Conservation (phyloP, 2,888 invertebrate species). For the Lepidocyrtinus sp. region DNA sequence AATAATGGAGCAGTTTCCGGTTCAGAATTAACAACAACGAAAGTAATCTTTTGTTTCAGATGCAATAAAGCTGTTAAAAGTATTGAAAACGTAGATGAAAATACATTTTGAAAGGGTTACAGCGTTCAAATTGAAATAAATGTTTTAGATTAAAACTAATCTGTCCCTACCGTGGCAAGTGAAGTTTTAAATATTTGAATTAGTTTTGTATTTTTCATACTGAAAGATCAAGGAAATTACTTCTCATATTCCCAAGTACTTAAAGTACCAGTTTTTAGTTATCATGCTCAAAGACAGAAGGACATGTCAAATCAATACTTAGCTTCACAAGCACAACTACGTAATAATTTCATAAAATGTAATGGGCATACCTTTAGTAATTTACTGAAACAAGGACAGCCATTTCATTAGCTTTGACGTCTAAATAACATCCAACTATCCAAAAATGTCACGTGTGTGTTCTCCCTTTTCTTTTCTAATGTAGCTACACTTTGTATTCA, state of each 20-base stretch:
- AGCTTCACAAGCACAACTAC: no score
- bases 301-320: no score
- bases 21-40: background rate
- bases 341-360: background rate
- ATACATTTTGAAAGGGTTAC: no score
- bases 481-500: background rate
- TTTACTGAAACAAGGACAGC: background rate
- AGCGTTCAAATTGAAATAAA: background rate
- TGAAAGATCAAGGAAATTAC: background rate
- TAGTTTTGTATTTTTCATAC: background rate
- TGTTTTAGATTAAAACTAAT: background rate
- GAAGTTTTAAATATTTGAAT: background rate
- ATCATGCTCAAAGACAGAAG: background rate
- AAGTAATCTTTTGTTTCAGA: background rate
- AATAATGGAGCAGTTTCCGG: background rate
- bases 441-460: constrained; percentile 14
- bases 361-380: background rate
- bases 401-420: background rate
- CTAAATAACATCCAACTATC: background rate
- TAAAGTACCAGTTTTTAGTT: background rate
- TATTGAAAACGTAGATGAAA: no score
- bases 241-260: background rate
- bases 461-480: background rate
- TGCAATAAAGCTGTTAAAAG: no score
- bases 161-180: background rate